Base-by-base conservation (phyloP, 2,888 invertebrate genomes). In the Prostheceraeus crozeri region DNA sequence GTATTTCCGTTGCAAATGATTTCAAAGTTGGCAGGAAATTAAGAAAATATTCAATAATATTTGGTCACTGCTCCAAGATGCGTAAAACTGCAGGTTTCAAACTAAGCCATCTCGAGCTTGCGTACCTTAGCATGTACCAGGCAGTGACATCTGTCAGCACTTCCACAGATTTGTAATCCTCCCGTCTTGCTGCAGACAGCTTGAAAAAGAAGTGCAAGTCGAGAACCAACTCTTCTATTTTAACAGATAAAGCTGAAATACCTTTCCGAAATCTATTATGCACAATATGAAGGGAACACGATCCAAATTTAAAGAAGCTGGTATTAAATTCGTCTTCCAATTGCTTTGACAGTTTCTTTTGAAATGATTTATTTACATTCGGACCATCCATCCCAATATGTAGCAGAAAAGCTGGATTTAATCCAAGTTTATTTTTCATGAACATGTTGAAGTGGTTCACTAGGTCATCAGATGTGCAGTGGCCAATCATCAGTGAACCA, bases 401-500 rank as follows among this genome's bases (percentile, higher is more conserved):
- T 10, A 40, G 6, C n/a, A 40, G 45, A 40, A 14, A 40, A 19
- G n/a, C 14, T 40, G 45, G 14, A 19, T 10, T 33, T 33, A 33
- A 33, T 10, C n/a, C n/a, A 33, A 33, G 33, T n/a, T 33, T 33
- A 8, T 10, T n/a, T 10, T 33, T 10, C 33, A 33, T 33, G n/a
- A 33, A 33, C n/a, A n/a, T 33, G n/a, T 33, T 33, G 33, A 33
- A 33, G 27, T 48, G 23, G 27, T 14, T 48, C 27, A 48, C 48
- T 21, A 48, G 27, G 48, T 48, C 48, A 48, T 11, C 23, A 11
- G 48, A 48, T 25, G 48, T 25, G 27, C 48, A 48, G 27, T 48
- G 19, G n/a, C 19, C 48, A 48, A 48, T 48, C 48, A 48, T 40
- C 23, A 48, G 14, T 48, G 48, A 48, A 23, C 48, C 48, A 19